phyloP scores from a whole-genome alignment of 2,113 vertebrate species.

The Cyanoliseus patagonus region DNA sequence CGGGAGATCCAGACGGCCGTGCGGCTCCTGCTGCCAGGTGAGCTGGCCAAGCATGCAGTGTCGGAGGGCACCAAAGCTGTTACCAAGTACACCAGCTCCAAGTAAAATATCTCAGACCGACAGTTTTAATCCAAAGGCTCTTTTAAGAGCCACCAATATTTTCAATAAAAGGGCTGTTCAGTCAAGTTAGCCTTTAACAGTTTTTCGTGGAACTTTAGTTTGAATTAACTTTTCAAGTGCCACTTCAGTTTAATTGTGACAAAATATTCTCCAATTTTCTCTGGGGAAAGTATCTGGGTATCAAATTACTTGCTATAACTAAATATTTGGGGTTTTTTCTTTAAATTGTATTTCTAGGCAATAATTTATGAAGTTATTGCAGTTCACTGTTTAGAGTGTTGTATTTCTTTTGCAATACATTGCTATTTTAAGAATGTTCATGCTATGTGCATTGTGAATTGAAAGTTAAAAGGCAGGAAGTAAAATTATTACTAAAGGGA shows the following conservation, averaged over 20 bases:
- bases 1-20: conserved; percentile 88
- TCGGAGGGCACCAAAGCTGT: conserved; percentile 78
- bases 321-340: neutral
- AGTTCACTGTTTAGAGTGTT: neutral
- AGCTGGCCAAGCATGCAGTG: conserved; percentile 65
- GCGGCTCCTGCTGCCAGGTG: conserved; percentile 79
- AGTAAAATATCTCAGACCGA: neutral
- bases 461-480: neutral
- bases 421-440: rapidly evolving
- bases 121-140: no score
- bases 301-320: no score
- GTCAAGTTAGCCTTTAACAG: no score
- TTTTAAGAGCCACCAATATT: no score
- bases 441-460: rapidly evolving
- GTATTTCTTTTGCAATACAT: rapidly evolving
- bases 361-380: rapidly evolving
- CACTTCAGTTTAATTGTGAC: no score
- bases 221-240: no score
- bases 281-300: no score
- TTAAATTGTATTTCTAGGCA: rapidly evolving
- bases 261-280: no score
- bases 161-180: no score
- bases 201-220: no score
- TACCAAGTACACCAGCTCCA: conserved; percentile 81
- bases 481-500: rapidly evolving